A percentile compares a stretch with the other conserved stretches of the same genome.
Evolutionary conservation across 2,797 vertebrate genomes (phyloP).

Genomic region (Taenioides sp.): DNA sequence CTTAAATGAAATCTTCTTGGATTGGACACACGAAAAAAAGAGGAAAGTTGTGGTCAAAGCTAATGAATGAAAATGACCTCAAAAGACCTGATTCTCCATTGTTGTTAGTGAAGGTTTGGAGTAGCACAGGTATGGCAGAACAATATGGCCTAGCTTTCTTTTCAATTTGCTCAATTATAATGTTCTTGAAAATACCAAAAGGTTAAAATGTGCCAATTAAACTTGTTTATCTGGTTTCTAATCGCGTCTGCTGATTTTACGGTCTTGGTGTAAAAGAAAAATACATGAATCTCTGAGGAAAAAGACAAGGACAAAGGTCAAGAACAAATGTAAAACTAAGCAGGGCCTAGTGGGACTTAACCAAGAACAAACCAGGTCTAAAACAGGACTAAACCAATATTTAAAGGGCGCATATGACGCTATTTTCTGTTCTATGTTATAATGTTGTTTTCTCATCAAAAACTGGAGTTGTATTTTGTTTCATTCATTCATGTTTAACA

Average conservation of each 20-base stretch:
- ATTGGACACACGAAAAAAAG: slow-evolving; percentile 7
- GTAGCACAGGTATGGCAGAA: background rate
- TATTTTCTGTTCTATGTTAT: too few relatives aligned
- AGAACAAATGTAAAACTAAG: background rate
- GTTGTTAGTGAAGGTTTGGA: background rate
- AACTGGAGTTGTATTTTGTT: too few relatives aligned
- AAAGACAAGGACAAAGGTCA: background rate
- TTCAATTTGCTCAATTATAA: background rate
- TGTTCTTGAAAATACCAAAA: slow-evolving; percentile 1
- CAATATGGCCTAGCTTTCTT: background rate
- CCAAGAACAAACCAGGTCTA: background rate
- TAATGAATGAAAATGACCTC: slow-evolving; percentile 13
- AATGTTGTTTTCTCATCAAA: too few relatives aligned
- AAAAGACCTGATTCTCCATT: background rate
- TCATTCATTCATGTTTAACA: too few relatives aligned
- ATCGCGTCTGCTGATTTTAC: too few relatives aligned
- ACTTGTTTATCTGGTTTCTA: background rate
- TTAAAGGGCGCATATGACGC: too few relatives aligned
- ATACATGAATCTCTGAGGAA: too few relatives aligned
- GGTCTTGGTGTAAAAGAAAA: background rate
- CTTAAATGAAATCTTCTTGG: slow-evolving; percentile 25
- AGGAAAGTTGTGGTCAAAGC: background rate
- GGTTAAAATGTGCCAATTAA: background rate
- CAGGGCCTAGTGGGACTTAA: background rate
- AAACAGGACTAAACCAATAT: background rate